Percentiles rank a stretch among this genome's conserved stretches.
Evolutionary conservation across 1,140 invertebrate species (phyloP).

Genomic region (Zaprionus nigranus): DNA sequence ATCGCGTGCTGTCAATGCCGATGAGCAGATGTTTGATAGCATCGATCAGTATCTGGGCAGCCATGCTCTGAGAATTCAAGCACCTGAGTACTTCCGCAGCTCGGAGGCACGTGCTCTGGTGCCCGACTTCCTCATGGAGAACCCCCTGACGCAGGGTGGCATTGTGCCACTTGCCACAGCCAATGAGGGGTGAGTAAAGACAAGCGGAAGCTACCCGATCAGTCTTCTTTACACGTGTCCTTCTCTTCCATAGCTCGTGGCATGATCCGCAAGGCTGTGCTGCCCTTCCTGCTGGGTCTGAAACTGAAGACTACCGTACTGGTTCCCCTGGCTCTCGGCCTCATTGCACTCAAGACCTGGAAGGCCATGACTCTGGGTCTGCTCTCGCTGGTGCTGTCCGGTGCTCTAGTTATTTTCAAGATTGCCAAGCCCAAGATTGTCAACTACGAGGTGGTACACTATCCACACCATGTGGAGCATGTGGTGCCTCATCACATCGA

Average conservation of each 20-base stretch:
- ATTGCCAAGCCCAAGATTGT: constrained; percentile 92
- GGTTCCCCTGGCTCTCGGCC: constrained; percentile 90
- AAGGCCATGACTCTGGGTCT: constrained; percentile 93
- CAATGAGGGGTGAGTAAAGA: constrained; percentile 86
- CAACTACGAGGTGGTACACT: constrained; percentile 93
- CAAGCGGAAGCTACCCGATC: neutral
- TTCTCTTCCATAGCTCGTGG: constrained; percentile 87
- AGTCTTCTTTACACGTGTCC: neutral
- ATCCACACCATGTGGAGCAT: constrained; percentile 88
- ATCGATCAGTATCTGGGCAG: constrained; percentile 88
- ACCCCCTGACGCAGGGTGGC: constrained; percentile 87
- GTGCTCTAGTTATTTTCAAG: constrained; percentile 93
- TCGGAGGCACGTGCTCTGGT: constrained; percentile 86
- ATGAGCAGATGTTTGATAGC: constrained; percentile 86
- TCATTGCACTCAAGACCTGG: constrained; percentile 94
- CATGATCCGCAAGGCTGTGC: constrained; percentile 92
- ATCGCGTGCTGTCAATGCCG: constrained; percentile 42
- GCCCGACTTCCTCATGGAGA: constrained; percentile 88
- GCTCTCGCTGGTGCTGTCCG: constrained; percentile 92
- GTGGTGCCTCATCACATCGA: constrained; percentile 85
- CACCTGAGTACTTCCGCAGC: constrained; percentile 87
- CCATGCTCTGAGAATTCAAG: constrained; percentile 87
- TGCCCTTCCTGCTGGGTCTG: constrained; percentile 92
- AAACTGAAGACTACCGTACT: constrained; percentile 93
- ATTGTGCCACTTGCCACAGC: constrained; percentile 88